Base-by-base conservation (phyloP, 2,797 vertebrate species). In the Discoglossus pictus region DNA sequence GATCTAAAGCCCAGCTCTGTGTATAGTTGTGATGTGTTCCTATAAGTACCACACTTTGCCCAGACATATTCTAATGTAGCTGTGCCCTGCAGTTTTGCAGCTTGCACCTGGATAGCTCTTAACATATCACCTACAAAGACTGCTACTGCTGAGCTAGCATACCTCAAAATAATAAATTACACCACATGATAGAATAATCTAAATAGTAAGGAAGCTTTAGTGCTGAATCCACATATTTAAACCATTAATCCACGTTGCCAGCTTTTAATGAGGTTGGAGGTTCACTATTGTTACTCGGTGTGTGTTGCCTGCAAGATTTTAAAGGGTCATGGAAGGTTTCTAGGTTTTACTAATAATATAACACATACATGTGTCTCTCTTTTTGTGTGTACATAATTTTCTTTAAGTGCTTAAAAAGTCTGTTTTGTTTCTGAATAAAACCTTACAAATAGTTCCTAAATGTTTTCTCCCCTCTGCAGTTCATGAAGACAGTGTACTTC, bases 141-240 rank as follows among this genome's bases (percentile, higher is more conserved):
- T 51, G 60, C 53, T 62, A 31, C 51, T 64, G 60, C 68, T 71
- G 60, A 71, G 52, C 43, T n/a, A 50, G 61, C 68, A 71, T 11
- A 36, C 43, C 44, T 71, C 18, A 43, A 44, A 47, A 71, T 71
- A 71, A 71, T 71, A 71, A 71, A 71, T 71, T 43, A 58, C 35
- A 34, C 42, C 25, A 58, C 34, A 25, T 50, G 68, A 64, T 64
- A 53, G 25, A 71, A 63, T 71, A 40, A 71, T 64, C 60, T 59
- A 71, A 63, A 71, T 58, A 64, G 44, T 58, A 58, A 71, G 42
- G 52, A 50, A 27, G 47, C 42, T 8, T 50, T 31, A 51, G 43
- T 71, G 68, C 68, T 71, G 68, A 71, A 51, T 71, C 27, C 15
- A 61, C 68, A 70, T 51, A 56, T 70, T 63, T 70, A 58, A 70